A percentile compares a stretch with the other conserved stretches of the same genome.
Evolutionary conservation across 2,113 vertebrate species (phyloP).

Genomic region (Cettia cetti): DNA sequence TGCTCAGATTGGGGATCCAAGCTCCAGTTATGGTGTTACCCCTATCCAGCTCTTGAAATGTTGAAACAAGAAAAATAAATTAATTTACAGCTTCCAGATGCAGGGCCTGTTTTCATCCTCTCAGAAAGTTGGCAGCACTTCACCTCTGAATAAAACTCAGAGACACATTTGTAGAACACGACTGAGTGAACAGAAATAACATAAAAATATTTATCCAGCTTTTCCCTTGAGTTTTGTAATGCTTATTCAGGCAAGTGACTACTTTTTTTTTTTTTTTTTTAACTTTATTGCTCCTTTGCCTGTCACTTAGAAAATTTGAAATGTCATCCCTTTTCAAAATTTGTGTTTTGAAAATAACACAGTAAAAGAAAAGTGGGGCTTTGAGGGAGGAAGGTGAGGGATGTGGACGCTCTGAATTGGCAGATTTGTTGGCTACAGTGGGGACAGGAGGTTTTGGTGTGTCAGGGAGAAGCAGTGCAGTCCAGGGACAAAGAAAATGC

Average conservation of each 20-base stretch:
- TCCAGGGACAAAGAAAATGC: not conserved
- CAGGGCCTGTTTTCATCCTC: not conserved
- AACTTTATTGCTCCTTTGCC: not conserved
- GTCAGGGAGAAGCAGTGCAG: not conserved
- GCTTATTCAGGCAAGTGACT: not conserved
- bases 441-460: not conserved
- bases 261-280: not conserved
- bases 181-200: not conserved
- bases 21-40: not conserved
- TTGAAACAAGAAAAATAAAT: not conserved
- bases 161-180: not conserved
- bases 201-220: not conserved
- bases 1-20: rapidly evolving
- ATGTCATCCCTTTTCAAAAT: not conserved
- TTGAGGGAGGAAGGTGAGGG: not conserved
- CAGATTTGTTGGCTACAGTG: not conserved
- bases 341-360: not conserved
- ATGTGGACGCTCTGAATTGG: not conserved
- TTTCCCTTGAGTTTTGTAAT: not conserved
- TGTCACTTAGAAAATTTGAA: not conserved
- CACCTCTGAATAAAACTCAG: not conserved
- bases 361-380: not conserved
- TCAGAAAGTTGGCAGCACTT: not conserved
- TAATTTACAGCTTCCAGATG: not conserved
- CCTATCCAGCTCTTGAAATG: not conserved